Conservation (phyloP, 2,888 invertebrate genomes). For the Mesorhabditis spiculigera region DNA sequence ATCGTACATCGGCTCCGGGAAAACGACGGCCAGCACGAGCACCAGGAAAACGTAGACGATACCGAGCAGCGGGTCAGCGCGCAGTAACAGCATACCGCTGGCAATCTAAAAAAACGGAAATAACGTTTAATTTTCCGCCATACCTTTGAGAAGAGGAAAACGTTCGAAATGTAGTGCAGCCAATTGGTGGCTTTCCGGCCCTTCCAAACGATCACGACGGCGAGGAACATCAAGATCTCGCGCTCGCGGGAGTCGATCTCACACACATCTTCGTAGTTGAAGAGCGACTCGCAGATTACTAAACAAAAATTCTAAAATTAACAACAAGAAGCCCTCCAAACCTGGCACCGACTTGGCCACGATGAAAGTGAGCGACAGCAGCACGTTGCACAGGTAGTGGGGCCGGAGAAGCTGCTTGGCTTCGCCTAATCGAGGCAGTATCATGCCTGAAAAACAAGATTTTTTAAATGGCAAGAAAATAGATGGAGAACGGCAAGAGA, state of each 20-base stretch:
- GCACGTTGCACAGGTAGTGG: constrained; percentile 81
- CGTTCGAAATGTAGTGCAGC: constrained; percentile 85
- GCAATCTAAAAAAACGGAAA: constrained; percentile 65
- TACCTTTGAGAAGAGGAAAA: constrained; percentile 87
- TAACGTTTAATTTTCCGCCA: neutral
- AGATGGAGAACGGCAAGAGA: neutral
- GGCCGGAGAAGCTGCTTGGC: constrained; percentile 58
- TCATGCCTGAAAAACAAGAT: constrained; percentile 18
- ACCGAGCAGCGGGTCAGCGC: constrained; percentile 80
- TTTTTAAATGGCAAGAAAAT: neutral
- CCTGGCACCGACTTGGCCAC: constrained; percentile 71
- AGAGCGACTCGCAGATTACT: constrained; percentile 19
- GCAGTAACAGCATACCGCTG: constrained; percentile 85
- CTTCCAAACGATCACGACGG: constrained; percentile 88
- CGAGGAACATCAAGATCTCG: constrained; percentile 89
- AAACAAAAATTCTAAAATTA: constrained; percentile 19
- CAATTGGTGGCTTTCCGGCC: constrained; percentile 72
- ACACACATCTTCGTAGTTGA: constrained; percentile 68
- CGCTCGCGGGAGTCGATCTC: constrained; percentile 85
- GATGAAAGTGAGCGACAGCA: constrained; percentile 79
- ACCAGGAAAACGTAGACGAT: constrained; percentile 71
- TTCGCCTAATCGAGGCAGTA: constrained; percentile 31
- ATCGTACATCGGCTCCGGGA: constrained; percentile 87
- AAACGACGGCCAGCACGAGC: constrained; percentile 69
- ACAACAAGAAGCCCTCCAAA: constrained; percentile 66